A percentile compares a stretch with the other conserved stretches of the same genome.
Evolutionary conservation across 2,888 invertebrate genomes (phyloP).

Genomic region (Metellina segmentata): DNA sequence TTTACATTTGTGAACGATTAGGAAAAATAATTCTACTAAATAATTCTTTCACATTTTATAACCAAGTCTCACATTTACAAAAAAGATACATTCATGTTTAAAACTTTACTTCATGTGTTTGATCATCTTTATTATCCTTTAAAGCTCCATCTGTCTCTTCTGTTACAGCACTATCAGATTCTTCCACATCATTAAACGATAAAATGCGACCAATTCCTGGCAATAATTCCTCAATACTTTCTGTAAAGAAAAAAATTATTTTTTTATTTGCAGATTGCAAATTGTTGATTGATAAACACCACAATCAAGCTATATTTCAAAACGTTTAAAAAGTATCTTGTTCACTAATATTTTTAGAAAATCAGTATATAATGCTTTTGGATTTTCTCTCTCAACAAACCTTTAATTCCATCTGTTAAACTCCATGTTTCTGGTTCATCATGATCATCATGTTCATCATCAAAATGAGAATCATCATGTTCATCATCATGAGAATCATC

Average conservation of each 20-base stretch:
- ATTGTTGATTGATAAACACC: too few relatives aligned
- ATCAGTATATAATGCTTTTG: too few relatives aligned
- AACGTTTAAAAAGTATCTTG: too few relatives aligned
- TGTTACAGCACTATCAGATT: neutral
- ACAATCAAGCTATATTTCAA: too few relatives aligned
- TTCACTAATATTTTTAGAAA: too few relatives aligned
- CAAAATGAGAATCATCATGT: neutral
- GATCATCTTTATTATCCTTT: neutral
- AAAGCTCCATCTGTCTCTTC: neutral
- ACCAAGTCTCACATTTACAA: neutral
- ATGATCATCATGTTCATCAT: neutral
- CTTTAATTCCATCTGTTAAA: constrained; percentile 3
- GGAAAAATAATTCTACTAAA: too few relatives aligned
- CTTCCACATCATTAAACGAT: constrained; percentile 50
- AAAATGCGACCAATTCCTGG: constrained; percentile 46
- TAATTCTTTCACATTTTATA: too few relatives aligned
- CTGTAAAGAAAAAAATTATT: constrained; percentile 1
- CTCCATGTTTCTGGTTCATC: constrained; percentile 9
- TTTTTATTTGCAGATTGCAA: neutral
- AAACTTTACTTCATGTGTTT: constrained; percentile 4
- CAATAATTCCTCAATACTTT: constrained; percentile 38
- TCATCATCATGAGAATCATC: neutral
- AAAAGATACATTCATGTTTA: neutral
- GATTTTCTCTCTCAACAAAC: neutral
- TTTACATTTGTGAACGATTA: too few relatives aligned